Evolutionary conservation across 2,113 vertebrate species (phyloP).

Genomic region (Festucalex cinctus): DNA sequence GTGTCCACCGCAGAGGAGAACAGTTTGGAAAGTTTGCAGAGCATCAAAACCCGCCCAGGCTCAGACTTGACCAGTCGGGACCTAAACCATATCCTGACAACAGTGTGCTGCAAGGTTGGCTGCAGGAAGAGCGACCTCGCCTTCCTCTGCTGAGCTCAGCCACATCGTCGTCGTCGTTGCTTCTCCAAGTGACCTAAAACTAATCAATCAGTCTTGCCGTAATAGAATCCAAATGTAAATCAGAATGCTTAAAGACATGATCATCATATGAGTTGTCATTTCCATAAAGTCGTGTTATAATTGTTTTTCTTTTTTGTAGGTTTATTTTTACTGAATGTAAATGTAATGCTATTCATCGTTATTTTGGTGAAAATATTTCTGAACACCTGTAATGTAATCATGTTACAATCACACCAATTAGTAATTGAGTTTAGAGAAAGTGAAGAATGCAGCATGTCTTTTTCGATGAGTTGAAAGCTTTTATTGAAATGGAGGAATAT

Average conservation of each 20-base stretch:
- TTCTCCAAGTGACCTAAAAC: slow-evolving; percentile 15
- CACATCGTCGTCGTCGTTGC: neutral
- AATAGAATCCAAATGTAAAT: slow-evolving; percentile 13
- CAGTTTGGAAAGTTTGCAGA: slow-evolving; percentile 48
- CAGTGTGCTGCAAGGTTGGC: slow-evolving; percentile 71
- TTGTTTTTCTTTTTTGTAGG: neutral
- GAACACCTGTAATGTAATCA: slow-evolving; percentile 10
- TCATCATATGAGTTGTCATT: neutral
- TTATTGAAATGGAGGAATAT: slow-evolving; percentile 2
- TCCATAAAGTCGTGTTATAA: neutral
- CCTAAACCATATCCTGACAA: slow-evolving; percentile 64
- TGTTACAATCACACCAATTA: slow-evolving; percentile 2
- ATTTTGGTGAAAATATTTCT: slow-evolving; percentile 28
- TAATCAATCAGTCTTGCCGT: slow-evolving; percentile 8
- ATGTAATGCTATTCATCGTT: slow-evolving; percentile 13
- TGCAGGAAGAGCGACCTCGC: slow-evolving; percentile 75
- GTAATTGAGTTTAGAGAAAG: neutral
- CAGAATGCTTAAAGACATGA: slow-evolving; percentile 12
- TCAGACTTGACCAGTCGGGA: slow-evolving; percentile 55
- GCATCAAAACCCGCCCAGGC: slow-evolving; percentile 10
- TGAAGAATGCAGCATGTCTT: neutral
- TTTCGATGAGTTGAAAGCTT: neutral
- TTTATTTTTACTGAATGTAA: slow-evolving; percentile 17
- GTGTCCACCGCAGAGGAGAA: slow-evolving; percentile 41
- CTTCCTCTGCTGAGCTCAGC: slow-evolving; percentile 66